phyloP scores from a whole-genome alignment of 2,113 vertebrate genomes.

The Seriola dumerili region DNA sequence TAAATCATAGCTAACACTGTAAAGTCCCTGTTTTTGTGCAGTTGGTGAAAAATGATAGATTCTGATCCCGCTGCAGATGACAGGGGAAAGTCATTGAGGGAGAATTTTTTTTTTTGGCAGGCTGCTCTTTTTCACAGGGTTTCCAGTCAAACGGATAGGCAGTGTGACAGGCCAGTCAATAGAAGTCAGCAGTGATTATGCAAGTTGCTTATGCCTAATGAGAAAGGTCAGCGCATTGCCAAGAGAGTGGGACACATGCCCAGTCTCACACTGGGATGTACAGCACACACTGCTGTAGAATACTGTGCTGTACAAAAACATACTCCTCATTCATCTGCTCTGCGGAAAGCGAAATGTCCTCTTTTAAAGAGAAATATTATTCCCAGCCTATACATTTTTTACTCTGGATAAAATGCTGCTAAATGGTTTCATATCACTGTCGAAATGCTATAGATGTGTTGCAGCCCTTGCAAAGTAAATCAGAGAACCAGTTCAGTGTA shows the following conservation, averaged over 20 bases:
- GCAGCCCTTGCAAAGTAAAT: constrained; percentile 1
- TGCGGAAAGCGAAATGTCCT: constrained; percentile 13
- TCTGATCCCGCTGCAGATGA: constrained; percentile 47
- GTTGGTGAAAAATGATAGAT: constrained; percentile 53
- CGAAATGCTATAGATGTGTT: background rate
- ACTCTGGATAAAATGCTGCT: background rate
- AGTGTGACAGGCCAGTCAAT: constrained; percentile 80
- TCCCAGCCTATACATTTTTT: background rate
- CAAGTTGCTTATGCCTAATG: constrained; percentile 82
- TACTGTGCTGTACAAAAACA: constrained; percentile 40
- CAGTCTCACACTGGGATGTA: constrained; percentile 70
- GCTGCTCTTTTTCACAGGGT: constrained; percentile 61
- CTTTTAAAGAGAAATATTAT: background rate
- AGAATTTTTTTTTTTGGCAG: constrained; percentile 65
- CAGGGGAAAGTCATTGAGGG: constrained; percentile 58
- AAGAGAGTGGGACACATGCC: constrained; percentile 74
- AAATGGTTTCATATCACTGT: background rate
- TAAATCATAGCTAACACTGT: background rate
- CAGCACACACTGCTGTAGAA: constrained; percentile 55
- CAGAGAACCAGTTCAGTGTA: constrained; percentile 15
- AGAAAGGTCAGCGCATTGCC: constrained; percentile 76
- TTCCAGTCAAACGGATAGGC: constrained; percentile 68
- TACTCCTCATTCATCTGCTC: constrained; percentile 4
- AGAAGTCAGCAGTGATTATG: constrained; percentile 84
- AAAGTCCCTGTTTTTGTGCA: constrained; percentile 39